phyloP scores from a whole-genome alignment of 92 coral and sea anemone species.

The Porites cylindrica region DNA sequence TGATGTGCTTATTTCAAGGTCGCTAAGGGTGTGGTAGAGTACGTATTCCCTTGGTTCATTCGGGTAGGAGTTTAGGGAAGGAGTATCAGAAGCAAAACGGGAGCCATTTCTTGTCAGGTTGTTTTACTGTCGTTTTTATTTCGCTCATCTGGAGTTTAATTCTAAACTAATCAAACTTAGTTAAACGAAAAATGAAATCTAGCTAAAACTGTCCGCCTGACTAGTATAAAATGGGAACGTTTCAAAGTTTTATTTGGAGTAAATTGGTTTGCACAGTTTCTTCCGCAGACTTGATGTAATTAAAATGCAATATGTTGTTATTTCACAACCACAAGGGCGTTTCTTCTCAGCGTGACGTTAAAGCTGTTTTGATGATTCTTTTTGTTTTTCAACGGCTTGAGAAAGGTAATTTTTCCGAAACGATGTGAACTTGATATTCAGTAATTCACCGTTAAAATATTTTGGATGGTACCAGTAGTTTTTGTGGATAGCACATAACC shows the following conservation, averaged over 20 bases:
- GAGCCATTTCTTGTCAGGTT: conserved; percentile 17
- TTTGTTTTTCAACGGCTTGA: conserved; percentile 35
- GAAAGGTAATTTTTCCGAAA: conserved; percentile 10
- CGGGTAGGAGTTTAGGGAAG: not conserved
- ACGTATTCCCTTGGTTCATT: not conserved
- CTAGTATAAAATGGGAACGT: conserved; percentile 48
- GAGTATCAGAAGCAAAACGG: conserved; percentile 20
- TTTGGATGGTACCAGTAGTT: not conserved
- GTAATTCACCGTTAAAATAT: conserved; percentile 3
- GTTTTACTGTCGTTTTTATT: conserved; percentile 14
- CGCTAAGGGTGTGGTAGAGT: conserved; percentile 10
- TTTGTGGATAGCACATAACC: not conserved
- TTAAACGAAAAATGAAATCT: conserved; percentile 13
- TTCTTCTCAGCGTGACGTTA: conserved; percentile 40
- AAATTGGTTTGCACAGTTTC: conserved; percentile 31
- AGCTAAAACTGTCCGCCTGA: conserved; percentile 17
- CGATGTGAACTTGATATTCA: conserved; percentile 35
- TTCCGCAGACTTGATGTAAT: conserved; percentile 17
- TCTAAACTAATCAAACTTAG: conserved; percentile 41
- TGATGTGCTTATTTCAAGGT: not conserved
- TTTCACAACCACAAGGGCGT: conserved; percentile 42
- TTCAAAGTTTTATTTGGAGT: conserved; percentile 26
- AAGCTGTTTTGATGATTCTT: conserved; percentile 3
- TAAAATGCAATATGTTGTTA: conserved; percentile 36
- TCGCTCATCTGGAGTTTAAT: conserved; percentile 26